Conservation (phyloP, 2,888 invertebrate species). For the Orthonychiurus folsomi region DNA sequence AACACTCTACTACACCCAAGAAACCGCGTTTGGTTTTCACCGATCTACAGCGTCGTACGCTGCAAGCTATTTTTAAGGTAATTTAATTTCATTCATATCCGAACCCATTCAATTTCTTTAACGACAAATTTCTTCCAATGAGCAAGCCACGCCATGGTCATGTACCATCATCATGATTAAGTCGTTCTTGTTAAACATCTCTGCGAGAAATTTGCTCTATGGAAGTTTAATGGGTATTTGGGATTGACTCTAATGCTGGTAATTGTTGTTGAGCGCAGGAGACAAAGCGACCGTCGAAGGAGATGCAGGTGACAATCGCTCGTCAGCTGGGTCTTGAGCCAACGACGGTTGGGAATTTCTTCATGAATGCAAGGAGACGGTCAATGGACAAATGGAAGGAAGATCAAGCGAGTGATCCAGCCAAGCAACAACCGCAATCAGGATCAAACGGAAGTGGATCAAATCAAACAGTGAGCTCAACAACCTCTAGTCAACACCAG, state of each 20-base stretch:
- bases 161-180: too few relatives aligned
- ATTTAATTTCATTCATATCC: too few relatives aligned
- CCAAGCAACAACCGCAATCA: conserved; percentile 43
- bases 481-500: conserved; percentile 22
- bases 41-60: conserved; percentile 98
- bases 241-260: too few relatives aligned
- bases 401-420: conserved; percentile 51
- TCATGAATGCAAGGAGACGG: conserved; percentile 98
- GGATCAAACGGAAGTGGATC: conserved; percentile 18
- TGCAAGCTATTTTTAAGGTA: conserved; percentile 99
- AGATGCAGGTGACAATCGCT: conserved; percentile 99
- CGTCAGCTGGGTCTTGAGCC: conserved; percentile 92
- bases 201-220: too few relatives aligned
- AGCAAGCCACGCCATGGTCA: too few relatives aligned
- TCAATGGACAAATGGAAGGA: conserved; percentile 98
- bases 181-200: too few relatives aligned
- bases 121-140: too few relatives aligned
- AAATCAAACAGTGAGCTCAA: conserved; percentile 27
- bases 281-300: conserved; percentile 97
- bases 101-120: conserved; percentile 3
- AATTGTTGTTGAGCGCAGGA: conserved; percentile 56
- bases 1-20: conserved; percentile 77
- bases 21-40: conserved; percentile 99
- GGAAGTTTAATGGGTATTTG: neutral
- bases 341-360: conserved; percentile 97